Percentiles rank a stretch among this genome's conserved stretches.
phyloP scores from a whole-genome alignment of 2,113 vertebrate genomes.

The Albula goreensis region DNA sequence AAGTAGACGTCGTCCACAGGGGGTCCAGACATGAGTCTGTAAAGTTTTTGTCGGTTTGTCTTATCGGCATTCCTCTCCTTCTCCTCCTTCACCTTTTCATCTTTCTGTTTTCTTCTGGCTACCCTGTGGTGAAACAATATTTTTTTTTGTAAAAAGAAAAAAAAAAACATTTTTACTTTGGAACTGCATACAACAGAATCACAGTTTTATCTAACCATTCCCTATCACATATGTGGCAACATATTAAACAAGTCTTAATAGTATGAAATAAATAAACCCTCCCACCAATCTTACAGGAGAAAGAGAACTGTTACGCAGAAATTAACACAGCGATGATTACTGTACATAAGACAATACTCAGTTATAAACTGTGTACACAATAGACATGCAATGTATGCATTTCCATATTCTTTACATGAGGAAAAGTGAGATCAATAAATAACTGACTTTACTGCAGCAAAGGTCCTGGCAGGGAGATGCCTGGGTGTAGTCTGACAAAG shows the following conservation, averaged over 20 bases:
- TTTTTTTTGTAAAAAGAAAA: not conserved
- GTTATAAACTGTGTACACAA: not conserved
- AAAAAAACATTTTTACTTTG: too few species aligned
- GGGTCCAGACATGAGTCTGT: constrained; percentile 60
- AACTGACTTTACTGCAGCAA: constrained; percentile 66
- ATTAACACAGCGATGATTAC: not conserved
- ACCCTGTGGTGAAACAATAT: constrained; percentile 49
- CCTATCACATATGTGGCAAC: too few species aligned
- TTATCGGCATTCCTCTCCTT: constrained; percentile 52
- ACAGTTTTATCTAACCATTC: too few species aligned
- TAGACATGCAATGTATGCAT: not conserved
- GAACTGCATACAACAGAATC: too few species aligned
- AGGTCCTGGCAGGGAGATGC: constrained; percentile 46
- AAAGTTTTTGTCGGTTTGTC: constrained; percentile 63
- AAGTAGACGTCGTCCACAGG: constrained; percentile 86
- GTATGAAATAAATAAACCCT: too few species aligned
- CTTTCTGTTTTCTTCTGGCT: constrained; percentile 44
- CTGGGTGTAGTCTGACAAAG: constrained; percentile 16
- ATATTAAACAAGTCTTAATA: too few species aligned
- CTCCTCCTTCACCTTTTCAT: constrained; percentile 54
- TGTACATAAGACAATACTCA: not conserved
- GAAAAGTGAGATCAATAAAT: not conserved
- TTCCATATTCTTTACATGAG: not conserved
- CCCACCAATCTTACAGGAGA: too few species aligned
- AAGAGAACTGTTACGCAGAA: not conserved